Conservation (phyloP, 2,797 vertebrate species). For the Nasua narica region DNA sequence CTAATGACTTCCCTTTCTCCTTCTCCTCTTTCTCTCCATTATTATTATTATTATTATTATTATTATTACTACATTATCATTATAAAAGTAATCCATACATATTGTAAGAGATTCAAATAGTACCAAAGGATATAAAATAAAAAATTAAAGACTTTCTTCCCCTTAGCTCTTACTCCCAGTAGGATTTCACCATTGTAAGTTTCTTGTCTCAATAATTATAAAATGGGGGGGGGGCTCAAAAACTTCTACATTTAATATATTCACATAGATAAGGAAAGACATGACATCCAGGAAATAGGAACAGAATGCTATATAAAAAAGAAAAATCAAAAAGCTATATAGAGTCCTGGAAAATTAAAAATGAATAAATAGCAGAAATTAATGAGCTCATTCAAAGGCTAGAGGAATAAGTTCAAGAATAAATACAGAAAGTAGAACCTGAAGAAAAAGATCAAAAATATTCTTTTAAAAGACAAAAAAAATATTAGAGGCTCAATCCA, state of each 20-base stretch:
- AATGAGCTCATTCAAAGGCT: not conserved
- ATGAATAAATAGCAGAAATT: not conserved
- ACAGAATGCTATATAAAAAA: not conserved
- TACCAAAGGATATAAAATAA: constrained; percentile 43
- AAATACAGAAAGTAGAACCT: not conserved
- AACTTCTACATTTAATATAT: not conserved
- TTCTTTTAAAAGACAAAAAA: not conserved
- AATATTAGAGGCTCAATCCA: not conserved
- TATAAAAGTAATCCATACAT: constrained; percentile 48
- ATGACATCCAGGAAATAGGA: not conserved
- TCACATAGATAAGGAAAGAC: not conserved
- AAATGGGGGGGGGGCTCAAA: not conserved
- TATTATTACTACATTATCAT: constrained; percentile 29
- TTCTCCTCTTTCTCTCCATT: not conserved
- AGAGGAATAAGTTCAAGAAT: not conserved
- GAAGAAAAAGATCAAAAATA: not conserved
- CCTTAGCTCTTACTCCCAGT: not conserved
- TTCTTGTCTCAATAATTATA: constrained; percentile 13
- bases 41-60: constrained; percentile 19
- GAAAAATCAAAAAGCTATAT: constrained; percentile 1
- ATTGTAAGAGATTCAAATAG: constrained; percentile 38
- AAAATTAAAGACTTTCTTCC: not conserved
- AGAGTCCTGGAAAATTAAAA: constrained; percentile 20
- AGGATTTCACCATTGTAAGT: not conserved
- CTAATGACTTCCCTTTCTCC: constrained; percentile 26